Conservation (phyloP, 2,888 invertebrate species). For the Troilus luridus region DNA sequence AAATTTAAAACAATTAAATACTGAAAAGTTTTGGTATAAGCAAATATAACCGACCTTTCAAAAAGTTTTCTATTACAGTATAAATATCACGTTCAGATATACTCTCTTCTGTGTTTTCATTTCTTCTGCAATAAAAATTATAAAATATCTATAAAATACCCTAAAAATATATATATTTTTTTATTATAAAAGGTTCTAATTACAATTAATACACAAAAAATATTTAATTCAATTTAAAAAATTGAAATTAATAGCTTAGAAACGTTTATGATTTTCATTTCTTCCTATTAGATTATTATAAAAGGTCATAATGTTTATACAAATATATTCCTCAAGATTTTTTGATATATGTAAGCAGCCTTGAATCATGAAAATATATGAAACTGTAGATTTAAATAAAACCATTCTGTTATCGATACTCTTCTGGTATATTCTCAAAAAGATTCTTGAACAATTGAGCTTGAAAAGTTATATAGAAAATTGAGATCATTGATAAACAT, state of each 20-base stretch:
- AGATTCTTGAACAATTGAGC: too few relatives aligned
- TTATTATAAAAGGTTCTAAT: not conserved
- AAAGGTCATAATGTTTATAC: not conserved
- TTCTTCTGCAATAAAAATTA: conserved; percentile 22
- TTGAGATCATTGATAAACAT: not conserved
- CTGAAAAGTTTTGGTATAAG: not conserved
- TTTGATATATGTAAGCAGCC: not conserved
- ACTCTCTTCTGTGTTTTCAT: conserved; percentile 17
- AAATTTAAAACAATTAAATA: not conserved
- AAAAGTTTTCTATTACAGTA: conserved; percentile 49
- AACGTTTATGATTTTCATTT: not conserved
- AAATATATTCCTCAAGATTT: not conserved
- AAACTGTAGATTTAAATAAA: not conserved
- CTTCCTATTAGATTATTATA: not conserved
- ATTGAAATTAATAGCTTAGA: not conserved
- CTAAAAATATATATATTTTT: not conserved
- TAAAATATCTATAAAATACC: not conserved
- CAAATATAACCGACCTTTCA: conserved; percentile 47
- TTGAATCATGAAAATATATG: not conserved
- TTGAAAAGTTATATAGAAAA: not conserved
- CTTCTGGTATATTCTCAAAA: not conserved
- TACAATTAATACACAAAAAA: not conserved
- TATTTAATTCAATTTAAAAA: not conserved
- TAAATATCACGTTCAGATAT: conserved; percentile 50
- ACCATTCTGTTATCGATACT: not conserved